phyloP scores from a whole-genome alignment of 2,797 vertebrate species.

The Bryconaethiops microstoma region DNA sequence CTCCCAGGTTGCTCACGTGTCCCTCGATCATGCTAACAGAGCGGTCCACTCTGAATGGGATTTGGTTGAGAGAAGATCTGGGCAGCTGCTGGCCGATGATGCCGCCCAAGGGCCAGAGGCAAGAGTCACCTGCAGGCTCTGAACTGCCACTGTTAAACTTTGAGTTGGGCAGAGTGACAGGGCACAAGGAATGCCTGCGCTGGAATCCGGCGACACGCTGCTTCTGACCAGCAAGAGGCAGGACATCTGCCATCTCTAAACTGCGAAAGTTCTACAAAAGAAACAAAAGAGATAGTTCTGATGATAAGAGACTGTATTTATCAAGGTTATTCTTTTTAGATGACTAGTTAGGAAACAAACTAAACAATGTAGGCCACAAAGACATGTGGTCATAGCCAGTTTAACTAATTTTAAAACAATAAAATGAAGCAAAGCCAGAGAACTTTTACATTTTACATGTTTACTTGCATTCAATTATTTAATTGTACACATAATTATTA shows the following conservation, averaged over 20 bases:
- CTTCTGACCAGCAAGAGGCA: slow-evolving; percentile 46
- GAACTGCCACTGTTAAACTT: slow-evolving; percentile 74
- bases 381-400: too few species aligned
- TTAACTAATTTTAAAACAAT: too few species aligned
- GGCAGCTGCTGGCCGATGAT: slow-evolving; percentile 68
- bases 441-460: too few species aligned
- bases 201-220: slow-evolving; percentile 72
- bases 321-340: neutral
- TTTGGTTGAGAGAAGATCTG: slow-evolving; percentile 71
- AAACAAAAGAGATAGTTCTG: slow-evolving; percentile 3
- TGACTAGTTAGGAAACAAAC: too few species aligned
- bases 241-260: slow-evolving; percentile 69
- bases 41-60: slow-evolving; percentile 83
- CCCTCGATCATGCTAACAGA: slow-evolving; percentile 85
- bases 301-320: neutral
- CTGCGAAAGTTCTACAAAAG: slow-evolving; percentile 69
- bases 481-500: too few species aligned
- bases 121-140: slow-evolving; percentile 54
- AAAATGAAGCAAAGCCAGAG: too few species aligned
- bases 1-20: slow-evolving; percentile 34
- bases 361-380: too few species aligned
- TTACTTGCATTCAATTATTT: too few species aligned
- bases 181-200: slow-evolving; percentile 78
- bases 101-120: slow-evolving; percentile 62
- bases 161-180: slow-evolving; percentile 79